Evolutionary conservation across 2,888 invertebrate species (phyloP), one percentile per base, ranked within the genome.

Genomic region (Sericinus montela): DNA sequence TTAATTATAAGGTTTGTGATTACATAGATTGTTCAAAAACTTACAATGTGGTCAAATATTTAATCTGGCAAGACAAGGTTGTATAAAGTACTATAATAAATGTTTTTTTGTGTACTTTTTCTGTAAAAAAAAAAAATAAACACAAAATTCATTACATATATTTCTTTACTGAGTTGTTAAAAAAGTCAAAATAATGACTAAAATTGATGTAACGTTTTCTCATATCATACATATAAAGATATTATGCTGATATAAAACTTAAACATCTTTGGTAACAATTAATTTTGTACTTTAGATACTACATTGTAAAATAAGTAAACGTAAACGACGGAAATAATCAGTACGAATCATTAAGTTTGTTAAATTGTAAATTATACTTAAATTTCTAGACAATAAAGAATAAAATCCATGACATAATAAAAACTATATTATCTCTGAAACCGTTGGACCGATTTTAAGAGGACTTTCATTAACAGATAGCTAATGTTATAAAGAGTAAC

Each of bases 241-340:
- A 32, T 34, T 28, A 37, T 42, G 11, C 1, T 30, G 19, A 37
- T 59, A 57, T 58, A 46, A 48, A 52, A 40, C 29, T 28, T 19
- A 39, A 53, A 58, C 32, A 38, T 69, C 69, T 69, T 72, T 73
- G 74, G 73, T 74, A 71, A 71, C 62, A 51, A 61, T 56, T 44
- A 58, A n/a, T 56, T 74, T 75, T 75, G 74, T 73, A 75, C 74
- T 73, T 67, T 45, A 51, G 35, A 44, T 45, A 19, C 15, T 36
- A 35, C 38, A 48, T 37, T 29, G 44, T n/a, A 29, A 15, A 14
- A 7, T 3, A 51, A 50, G 48, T 46, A 46, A 39, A 42, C 25
- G 13, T 36, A 28, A 29, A 14, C 8, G 6, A 14, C 29, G 3
- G 9, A 30, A 38, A 11, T n/a, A 16, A n/a, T 32, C 30, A 19